phyloP scores from a whole-genome alignment of 2,888 invertebrate genomes.

The Pterostichus niger region DNA sequence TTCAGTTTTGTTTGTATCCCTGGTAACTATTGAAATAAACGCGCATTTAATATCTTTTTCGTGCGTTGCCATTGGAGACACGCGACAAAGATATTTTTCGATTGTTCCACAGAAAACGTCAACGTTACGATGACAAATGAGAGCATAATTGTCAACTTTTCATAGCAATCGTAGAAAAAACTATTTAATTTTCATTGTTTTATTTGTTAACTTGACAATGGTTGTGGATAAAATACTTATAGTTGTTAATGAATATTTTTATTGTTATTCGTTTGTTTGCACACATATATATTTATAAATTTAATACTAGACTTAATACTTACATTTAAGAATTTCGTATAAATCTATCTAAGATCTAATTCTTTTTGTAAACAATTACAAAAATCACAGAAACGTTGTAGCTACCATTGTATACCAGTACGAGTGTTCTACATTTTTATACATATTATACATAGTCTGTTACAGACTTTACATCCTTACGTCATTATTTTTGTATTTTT shows the following conservation, averaged over 20 bases:
- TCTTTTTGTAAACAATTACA: conserved; percentile 11
- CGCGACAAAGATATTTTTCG: no score
- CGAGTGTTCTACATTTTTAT: conserved; percentile 14
- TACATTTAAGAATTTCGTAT: background rate
- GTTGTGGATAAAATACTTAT: background rate
- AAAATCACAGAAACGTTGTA: conserved; percentile 28
- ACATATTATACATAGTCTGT: background rate
- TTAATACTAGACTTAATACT: conserved; percentile 4
- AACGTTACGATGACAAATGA: no score
- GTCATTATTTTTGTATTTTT: background rate
- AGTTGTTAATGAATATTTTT: background rate
- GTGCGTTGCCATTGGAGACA: no score
- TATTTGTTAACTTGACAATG: background rate
- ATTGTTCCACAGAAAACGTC: no score
- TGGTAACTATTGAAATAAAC: no score
- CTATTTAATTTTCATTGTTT: no score
- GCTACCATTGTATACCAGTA: background rate
- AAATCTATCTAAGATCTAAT: conserved; percentile 19
- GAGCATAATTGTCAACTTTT: no score
- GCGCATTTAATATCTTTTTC: no score
- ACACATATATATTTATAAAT: background rate
- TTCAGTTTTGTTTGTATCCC: no score
- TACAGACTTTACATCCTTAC: background rate
- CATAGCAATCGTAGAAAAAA: no score
- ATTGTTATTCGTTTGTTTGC: conserved; percentile 32